Percentiles rank a stretch among this genome's conserved stretches.
Evolutionary conservation across 2,888 invertebrate genomes (phyloP).

Genomic region (Craniophora ligustri): DNA sequence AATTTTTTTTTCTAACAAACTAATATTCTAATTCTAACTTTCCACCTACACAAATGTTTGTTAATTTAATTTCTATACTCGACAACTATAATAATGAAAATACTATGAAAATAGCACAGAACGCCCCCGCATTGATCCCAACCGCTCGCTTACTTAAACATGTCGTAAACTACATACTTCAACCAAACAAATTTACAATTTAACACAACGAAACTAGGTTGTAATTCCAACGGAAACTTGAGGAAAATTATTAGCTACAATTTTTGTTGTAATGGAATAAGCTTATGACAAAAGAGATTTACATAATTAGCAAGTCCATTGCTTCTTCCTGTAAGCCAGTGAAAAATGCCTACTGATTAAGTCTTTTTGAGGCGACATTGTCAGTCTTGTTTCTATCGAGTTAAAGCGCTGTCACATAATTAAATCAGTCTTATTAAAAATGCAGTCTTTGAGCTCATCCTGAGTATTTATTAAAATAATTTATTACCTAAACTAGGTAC

Average conservation of each 20-base stretch:
- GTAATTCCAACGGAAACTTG: slow-evolving; percentile 26
- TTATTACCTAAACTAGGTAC: too few species aligned
- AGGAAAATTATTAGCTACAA: slow-evolving; percentile 47
- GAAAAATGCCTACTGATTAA: slow-evolving; percentile 43
- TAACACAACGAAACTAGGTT: slow-evolving; percentile 35
- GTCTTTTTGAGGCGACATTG: slow-evolving; percentile 9
- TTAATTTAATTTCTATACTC: slow-evolving; percentile 19
- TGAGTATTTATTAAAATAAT: too few species aligned
- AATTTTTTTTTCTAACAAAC: neutral
- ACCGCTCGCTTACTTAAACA: slow-evolving; percentile 9
- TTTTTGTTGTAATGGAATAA: slow-evolving; percentile 61
- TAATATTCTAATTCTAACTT: neutral
- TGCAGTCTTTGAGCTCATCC: slow-evolving; percentile 7
- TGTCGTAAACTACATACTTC: slow-evolving; percentile 19
- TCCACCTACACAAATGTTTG: slow-evolving; percentile 8
- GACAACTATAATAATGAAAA: slow-evolving; percentile 25
- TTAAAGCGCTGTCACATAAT: slow-evolving; percentile 20
- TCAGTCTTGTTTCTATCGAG: slow-evolving; percentile 24
- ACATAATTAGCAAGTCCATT: slow-evolving; percentile 61
- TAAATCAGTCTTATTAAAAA: slow-evolving; percentile 25
- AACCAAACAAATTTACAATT: slow-evolving; percentile 35
- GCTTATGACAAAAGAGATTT: slow-evolving; percentile 64
- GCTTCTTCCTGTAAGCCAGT: slow-evolving; percentile 52
- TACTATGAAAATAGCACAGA: slow-evolving; percentile 26
- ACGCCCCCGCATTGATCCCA: slow-evolving; percentile 37